phyloP scores from a whole-genome alignment of 2,113 vertebrate species.

The Neofelis nebulosa region DNA sequence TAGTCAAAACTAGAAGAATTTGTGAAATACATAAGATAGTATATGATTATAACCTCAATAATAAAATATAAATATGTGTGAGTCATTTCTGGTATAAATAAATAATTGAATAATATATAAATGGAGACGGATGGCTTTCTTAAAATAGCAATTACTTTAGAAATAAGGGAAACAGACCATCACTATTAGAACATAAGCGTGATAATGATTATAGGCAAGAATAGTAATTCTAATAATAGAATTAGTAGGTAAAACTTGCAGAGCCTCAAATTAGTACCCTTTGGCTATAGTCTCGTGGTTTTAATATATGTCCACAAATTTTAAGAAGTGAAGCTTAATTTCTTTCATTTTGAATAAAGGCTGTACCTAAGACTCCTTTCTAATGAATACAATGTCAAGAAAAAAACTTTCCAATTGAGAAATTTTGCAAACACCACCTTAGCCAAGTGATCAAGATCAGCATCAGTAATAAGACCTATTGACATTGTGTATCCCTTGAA shows the following conservation, averaged over 20 bases:
- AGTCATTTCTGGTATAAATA: neutral
- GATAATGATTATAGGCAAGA: neutral
- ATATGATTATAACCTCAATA: neutral
- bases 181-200: neutral
- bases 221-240: neutral
- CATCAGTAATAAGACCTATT: neutral
- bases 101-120: neutral
- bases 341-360: neutral
- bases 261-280: neutral
- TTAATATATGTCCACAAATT: neutral
- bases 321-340: neutral
- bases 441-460: neutral
- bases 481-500: neutral
- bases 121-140: neutral
- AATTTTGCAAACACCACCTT: neutral
- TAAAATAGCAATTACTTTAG: neutral
- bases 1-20: neutral
- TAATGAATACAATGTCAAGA: neutral
- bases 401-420: neutral
- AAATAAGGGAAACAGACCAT: neutral
- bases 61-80: neutral
- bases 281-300: neutral
- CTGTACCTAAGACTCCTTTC: neutral
- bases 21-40: neutral
- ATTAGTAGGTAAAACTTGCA: neutral